Evolutionary conservation across 2,113 vertebrate species (phyloP), one percentile per base, ranked within the genome.

Genomic region (Elaphurus davidianus): DNA sequence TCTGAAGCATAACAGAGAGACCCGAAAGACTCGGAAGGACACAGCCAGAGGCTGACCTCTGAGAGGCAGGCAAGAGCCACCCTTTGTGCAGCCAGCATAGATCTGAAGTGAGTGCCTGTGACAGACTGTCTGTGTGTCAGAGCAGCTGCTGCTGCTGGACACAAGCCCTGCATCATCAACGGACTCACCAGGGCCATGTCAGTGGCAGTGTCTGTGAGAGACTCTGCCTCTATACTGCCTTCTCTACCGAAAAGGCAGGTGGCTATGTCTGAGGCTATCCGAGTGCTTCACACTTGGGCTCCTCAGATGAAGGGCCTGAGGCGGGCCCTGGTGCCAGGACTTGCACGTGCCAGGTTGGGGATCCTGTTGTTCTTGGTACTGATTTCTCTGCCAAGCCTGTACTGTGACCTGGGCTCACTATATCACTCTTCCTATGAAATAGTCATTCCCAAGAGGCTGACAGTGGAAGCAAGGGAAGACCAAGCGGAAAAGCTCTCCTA

Each of bases 361-460:
- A 79, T 40, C 7, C 4, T 92, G 25, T 11, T 98, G 25, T 14
- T 98, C 8, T 50, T 98, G 12, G 90, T 59, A 79, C 82, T 33
- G 47, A 27, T 54, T 54, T 64, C 97, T 12, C 89, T 98, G 67
- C 98, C 95, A 27, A 30, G n/a, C 0, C 0, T 62, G 13, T 33
- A 40, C 45, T 82, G 97, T 84, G 59, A 71, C 17, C 27, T 27
- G 16, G 86, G 21, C 13, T 90, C 85, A 3, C 57, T 13, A 7
- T 19, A 76, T 50, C 25, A 83, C 7, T 83, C 96, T 83, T 92
- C 52, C 43, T 97, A 96, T 0, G 96, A 98, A 82, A 93, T 55
- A 21, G 40, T 98, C 6, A 83, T 96, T 12, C 98, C 98, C 28
- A 90, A 64, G 90, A 52, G 57, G 11, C 21, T 97, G 19, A 13